Evolutionary conservation across 2,888 invertebrate species (phyloP), one percentile per base, ranked within the genome.

Genomic region (Aleiodes alternator): DNA sequence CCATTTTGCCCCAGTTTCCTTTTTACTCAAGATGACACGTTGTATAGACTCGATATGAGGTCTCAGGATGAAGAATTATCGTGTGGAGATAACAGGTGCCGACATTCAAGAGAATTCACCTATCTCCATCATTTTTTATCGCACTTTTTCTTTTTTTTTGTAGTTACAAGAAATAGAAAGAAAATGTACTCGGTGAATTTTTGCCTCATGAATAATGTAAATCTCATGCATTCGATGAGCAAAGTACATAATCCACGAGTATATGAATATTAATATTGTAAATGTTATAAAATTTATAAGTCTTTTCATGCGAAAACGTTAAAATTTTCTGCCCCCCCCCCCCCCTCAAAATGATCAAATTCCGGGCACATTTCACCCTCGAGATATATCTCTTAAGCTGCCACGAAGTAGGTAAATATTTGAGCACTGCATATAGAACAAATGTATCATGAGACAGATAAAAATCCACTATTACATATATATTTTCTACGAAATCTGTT

Each of bases 201-300:
- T 23, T 64, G 23, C 23, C 23, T 64, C 48, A 16, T 48, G 64
- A 43, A 64, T 64, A 64, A 64, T 64, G 43, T 14, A 38, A 43
- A 64, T 64, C 64, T 61, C 14, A 38, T 61, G 14, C 8, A 23
- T 48, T 64, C 16, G 43, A 43, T 43, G 11, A 23, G 16, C 14
- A 48, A 43, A 64, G 23, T 43, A 64, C 64, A 48, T 48, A 64
- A 48, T 64, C 48, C 48, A 14, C 14, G 16, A 29, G 43, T 48
- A 16, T 43, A 64, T 64, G 64, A 64, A 64, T 64, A 64, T 64
- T 64, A 64, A 64, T 43, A 64, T 64, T 64, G 4, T 43, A 12
- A 12, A 9, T 43, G 43, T 23, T 43, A 48, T 14, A n/a, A 14
- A 64, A 64, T 64, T 64, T 43, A 64, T 64, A 64, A 64, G 23